Evolutionary conservation across 2,113 vertebrate species (phyloP), one percentile per base, ranked within the genome.

Genomic region (Callionymus lyra): DNA sequence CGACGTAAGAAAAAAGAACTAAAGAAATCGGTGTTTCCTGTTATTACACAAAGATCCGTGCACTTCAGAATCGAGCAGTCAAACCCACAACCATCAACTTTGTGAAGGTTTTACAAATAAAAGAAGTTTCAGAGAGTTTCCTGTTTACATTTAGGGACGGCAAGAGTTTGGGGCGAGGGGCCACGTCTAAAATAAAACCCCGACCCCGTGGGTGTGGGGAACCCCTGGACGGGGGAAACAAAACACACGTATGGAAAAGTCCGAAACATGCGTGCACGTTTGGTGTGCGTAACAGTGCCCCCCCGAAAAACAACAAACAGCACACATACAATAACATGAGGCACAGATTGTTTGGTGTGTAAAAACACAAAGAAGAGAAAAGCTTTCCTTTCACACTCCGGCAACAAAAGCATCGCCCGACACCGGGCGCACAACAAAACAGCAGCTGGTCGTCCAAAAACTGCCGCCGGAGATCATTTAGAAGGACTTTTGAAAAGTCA

Each of bases 171-270:
- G n/a, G n/a, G n/a, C n/a, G n/a, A n/a, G 37, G 10, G 9, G 48
- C 51, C 31, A 17, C 59, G 59, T 46, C 44, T 51, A 54, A 54
- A 77, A 69, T 69, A 44, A 70, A n/a, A 61, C 57, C 34, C 46
- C 59, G 64, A 44, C 60, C 58, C 35, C n/a, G 38, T 56, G 70
- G 77, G 65, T 64, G 58, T 15, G 10, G 13, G 38, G 21, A 5
- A 27, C 21, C 21, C 21, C 8, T 27, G 21, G 21, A 5, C 21
- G 4, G 21, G n/a, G 21, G 21, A 27, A 27, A 27, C 21, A 27
- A 27, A 27, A 27, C 21, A 27, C 4, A 8, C 21, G 21, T 13
- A 14, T 38, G 15, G 36, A 38, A 38, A 38, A 38, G 12, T 38
- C 36, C 3, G 8, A 6, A 27, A 9, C 12, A 38, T 38, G 36